Base-by-base conservation (phyloP, 2,888 invertebrate genomes). In the Drosophila stalkeri region DNA sequence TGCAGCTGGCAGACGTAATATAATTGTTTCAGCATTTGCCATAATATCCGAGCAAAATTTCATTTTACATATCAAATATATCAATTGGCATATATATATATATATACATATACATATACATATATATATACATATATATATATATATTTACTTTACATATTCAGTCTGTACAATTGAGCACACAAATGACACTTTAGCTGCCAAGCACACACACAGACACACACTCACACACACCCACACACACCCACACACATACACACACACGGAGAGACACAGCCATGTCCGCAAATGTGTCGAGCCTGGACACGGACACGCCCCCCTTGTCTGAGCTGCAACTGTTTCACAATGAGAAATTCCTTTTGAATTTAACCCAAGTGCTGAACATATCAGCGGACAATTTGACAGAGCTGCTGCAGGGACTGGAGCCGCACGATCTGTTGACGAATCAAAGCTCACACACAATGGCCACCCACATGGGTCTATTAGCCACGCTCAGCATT, bases 401-500 rank as follows among this genome's bases (percentile, higher is more conserved):
- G 16, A 92, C 92, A 31, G 90, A 76, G 55, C 69, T 90, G n/a
- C 72, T 90, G 51, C 75, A 88, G 16, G 73, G 64, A n/a, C 43
- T 86, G n/a, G 77, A 70, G 31, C 54, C 76, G 11, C 59, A 77
- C 72, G 75, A 83, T 56, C 72, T 77, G 16, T 49, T 63, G 54
- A 63, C 66, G 2, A 60, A 67, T 14, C 64, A 90, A 9, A 37
- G 0, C 39, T 49, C 51, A 14, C 46, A 75, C 51, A 61, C 72
- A 27, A 64, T 59, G 73, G 23, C 64, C 44, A 63, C 74, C 8
- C 65, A 55, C 35, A 66, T 91, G 75, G 82, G 90, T 3, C 72
- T 93, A 27, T 43, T 93, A 66, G 80, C 88, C 51, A 87, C 96
- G 0, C 94, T 97, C 78, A 96, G 96, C 4, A 93, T 96, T n/a